Evolutionary conservation across 2,113 vertebrate species (phyloP).

Genomic region (Oriolus oriolus): DNA sequence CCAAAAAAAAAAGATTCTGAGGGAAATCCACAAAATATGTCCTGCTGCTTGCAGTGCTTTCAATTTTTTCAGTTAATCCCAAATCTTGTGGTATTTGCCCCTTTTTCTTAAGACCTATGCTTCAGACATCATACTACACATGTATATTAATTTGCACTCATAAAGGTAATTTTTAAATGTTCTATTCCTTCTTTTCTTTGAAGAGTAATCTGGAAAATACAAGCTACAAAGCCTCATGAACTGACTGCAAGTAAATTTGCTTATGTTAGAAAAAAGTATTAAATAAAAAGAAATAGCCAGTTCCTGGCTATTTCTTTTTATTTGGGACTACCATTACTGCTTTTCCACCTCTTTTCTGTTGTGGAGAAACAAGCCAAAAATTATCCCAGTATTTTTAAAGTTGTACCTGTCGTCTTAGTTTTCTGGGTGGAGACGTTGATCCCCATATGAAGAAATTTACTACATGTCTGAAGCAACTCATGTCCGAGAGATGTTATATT

Average conservation of each 20-base stretch:
- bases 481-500: neutral
- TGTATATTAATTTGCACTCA: neutral
- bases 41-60: neutral
- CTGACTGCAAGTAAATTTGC: neutral
- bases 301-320: neutral
- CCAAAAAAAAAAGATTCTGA: neutral
- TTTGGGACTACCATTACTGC: neutral
- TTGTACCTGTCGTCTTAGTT: neutral
- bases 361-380: neutral
- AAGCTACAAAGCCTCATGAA: neutral
- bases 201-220: neutral
- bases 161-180: neutral
- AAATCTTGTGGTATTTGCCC: neutral
- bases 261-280: neutral
- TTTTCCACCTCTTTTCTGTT: neutral
- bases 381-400: neutral
- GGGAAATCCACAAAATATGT: neutral
- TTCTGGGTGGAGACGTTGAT: fast-evolving
- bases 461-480: neutral
- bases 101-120: neutral
- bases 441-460: neutral
- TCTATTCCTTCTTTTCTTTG: neutral
- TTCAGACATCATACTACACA: neutral
- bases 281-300: neutral
- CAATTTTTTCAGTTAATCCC: neutral